Percentiles rank a stretch among this genome's conserved stretches.
Evolutionary conservation across 2,797 vertebrate genomes (phyloP).

Genomic region (Apodemus agrarius): DNA sequence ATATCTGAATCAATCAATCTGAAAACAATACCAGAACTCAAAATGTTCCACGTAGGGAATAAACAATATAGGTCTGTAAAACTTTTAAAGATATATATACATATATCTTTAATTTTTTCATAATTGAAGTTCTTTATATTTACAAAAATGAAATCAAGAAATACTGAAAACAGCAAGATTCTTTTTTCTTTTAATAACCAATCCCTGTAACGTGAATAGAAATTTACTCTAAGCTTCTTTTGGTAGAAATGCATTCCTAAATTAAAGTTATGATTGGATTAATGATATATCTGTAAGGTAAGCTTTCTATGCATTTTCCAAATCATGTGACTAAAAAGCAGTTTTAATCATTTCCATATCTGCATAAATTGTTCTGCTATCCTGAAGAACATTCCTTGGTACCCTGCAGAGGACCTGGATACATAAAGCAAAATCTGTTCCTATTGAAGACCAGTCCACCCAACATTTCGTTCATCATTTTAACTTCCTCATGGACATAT

Average conservation of each 20-base stretch:
- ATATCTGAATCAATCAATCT: constrained; percentile 79
- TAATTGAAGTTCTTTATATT: constrained; percentile 86
- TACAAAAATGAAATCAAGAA: constrained; percentile 84
- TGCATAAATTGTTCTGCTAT: constrained; percentile 70
- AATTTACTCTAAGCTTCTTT: constrained; percentile 71
- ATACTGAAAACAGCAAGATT: constrained; percentile 85
- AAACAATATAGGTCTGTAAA: constrained; percentile 67
- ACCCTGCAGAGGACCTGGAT: constrained; percentile 49
- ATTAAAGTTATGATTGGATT: constrained; percentile 76
- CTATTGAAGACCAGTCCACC: constrained; percentile 26
- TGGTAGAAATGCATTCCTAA: constrained; percentile 74
- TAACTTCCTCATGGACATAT: constrained; percentile 63
- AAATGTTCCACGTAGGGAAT: constrained; percentile 81
- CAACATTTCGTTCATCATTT: constrained; percentile 41
- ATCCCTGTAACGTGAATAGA: constrained; percentile 81
- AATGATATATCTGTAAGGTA: constrained; percentile 64
- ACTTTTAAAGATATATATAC: constrained; percentile 63
- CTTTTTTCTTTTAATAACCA: constrained; percentile 74
- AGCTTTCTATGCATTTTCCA: constrained; percentile 61
- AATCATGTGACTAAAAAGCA: constrained; percentile 68
- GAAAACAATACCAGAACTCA: constrained; percentile 83
- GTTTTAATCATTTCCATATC: constrained; percentile 77
- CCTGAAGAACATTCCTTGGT: constrained; percentile 70
- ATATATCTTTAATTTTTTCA: constrained; percentile 58
- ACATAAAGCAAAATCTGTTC: constrained; percentile 48